Conservation (phyloP, 2,888 invertebrate species). For the Scaptodrosophila latifasciaeformis region DNA sequence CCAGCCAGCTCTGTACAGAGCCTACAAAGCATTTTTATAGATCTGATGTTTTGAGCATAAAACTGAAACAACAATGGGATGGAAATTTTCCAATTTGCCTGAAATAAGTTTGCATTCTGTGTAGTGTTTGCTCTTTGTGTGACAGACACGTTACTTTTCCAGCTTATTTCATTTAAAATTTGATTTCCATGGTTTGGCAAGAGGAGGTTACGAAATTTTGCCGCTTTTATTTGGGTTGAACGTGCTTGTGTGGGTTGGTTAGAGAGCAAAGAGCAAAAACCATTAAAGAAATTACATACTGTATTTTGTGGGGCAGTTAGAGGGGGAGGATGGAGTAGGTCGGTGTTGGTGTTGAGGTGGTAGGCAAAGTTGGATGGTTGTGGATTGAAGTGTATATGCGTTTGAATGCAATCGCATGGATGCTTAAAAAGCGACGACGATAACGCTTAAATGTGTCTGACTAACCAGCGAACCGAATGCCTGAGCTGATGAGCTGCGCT, state of each 20-base stretch:
- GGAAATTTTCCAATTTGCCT: background rate
- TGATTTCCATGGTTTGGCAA: constrained; percentile 30
- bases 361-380: constrained; percentile 25
- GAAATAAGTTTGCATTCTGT: background rate
- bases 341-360: constrained; percentile 22
- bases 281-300: constrained; percentile 73
- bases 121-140: background rate
- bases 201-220: constrained; percentile 15
- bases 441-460: constrained; percentile 55
- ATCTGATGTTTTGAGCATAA: too few species aligned
- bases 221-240: background rate
- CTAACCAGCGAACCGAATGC: background rate
- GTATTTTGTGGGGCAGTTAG: constrained; percentile 13
- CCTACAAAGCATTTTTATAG: too few species aligned
- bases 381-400: constrained; percentile 6
- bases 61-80: too few species aligned
- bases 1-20: too few species aligned
- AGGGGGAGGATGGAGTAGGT: background rate
- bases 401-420: constrained; percentile 63
- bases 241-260: constrained; percentile 27
- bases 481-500: constrained; percentile 18
- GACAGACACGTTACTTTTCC: constrained; percentile 25
- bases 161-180: constrained; percentile 52
- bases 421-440: constrained; percentile 55
- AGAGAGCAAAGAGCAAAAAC: constrained; percentile 60